Base-by-base conservation (phyloP, 2,888 invertebrate species). In the Monochamus alternatus region DNA sequence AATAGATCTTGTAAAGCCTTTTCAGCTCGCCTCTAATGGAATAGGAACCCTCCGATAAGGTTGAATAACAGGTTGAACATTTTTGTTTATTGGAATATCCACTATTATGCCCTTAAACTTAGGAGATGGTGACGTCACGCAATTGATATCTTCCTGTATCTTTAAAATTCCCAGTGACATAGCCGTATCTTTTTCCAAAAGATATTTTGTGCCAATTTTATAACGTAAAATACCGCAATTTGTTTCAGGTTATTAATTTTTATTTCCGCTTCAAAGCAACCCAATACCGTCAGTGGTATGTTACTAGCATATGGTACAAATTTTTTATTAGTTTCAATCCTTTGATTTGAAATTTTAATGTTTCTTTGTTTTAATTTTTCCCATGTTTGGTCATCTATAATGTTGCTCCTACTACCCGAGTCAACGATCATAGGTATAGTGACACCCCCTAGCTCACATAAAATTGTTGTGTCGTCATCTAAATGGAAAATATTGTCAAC, bases 1-100 rank as follows among this genome's bases (percentile, higher is more conserved):
- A 0, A 22, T 10, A 84, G 69, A 59, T 82, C 75, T n/a, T 81
- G 31, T 8, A 85, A 67, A 65, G 80, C 79, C 30, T 75, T 67
- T 14, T 82, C 69, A 31, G 83, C 62, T 72, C 77, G 76, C 72
- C 63, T 82, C 77, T 44, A 87, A 68, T 5, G 85, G 82, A 51
- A 84, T 80, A 9, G 87, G 87, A 12, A 86, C 70, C 52, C 86
- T 73, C 32, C 86, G 75, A 71, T 83, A 75, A 62, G 85, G 85
- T 77, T 87, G 86, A 22, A 75, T 75, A 47, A 86, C 81, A 31
- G 87, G 85, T 51, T 78, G 82, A 5, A 81, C 63, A 12, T 72
- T 66, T 32, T 73, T 32, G 5, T 60, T 5, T 9, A 60, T 31
- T 52, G 74, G 8, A 43, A 14, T 66, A 32, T 66, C 30, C 10